These are phyloP conservation scores for Dasyprocta punctata DNA, from an alignment of 2,113 vertebrate genomes.

Conservation along the genomic window DNA sequence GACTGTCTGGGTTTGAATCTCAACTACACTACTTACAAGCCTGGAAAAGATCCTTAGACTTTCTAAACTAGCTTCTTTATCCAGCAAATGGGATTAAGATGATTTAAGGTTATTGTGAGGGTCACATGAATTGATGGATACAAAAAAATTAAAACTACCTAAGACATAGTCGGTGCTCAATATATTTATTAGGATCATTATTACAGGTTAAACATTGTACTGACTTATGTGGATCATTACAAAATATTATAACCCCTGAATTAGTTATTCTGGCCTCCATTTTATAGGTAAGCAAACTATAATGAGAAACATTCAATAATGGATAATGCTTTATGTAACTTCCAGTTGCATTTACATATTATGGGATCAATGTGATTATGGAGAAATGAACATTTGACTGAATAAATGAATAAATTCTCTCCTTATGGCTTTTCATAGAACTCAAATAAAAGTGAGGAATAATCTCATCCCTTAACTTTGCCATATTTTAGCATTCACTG, in stretches of 20 bases:
- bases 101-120: background rate
- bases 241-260: background rate
- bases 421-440: background rate
- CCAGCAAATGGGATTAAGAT: background rate
- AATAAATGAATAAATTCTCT: background rate
- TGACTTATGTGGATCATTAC: background rate
- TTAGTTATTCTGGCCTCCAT: background rate
- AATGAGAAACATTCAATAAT: background rate
- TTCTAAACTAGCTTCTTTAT: background rate
- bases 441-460: background rate
- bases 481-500: background rate
- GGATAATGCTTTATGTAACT: background rate
- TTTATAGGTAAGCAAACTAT: slow-evolving; percentile 23
- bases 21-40: background rate
- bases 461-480: slow-evolving; percentile 11
- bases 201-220: background rate
- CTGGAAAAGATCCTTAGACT: background rate
- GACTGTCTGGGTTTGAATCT: slow-evolving; percentile 47
- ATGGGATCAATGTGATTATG: background rate
- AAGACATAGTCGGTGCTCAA: background rate
- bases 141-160: background rate
- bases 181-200: background rate
- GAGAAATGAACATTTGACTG: background rate
- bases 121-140: background rate
- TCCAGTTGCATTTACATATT: background rate